Evolutionary conservation across 2,888 invertebrate species (phyloP).

Genomic region (Platerodrilus igneus): DNA sequence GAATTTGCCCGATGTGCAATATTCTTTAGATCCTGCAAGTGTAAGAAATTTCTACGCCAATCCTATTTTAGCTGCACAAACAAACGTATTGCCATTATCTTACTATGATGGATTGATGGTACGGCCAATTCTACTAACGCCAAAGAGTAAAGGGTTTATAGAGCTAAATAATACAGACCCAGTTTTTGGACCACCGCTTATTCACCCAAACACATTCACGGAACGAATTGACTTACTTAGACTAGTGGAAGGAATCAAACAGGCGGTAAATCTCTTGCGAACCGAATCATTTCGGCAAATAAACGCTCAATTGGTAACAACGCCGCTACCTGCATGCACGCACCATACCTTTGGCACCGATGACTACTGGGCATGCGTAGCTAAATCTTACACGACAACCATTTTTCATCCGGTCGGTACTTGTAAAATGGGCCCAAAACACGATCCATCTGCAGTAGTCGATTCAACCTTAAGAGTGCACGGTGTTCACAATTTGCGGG

Average conservation of each 20-base stretch:
- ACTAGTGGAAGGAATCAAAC: constrained; percentile 58
- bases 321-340: constrained; percentile 57
- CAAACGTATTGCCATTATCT: constrained; percentile 53
- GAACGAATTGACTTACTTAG: constrained; percentile 59
- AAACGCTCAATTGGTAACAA: constrained; percentile 54
- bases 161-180: constrained; percentile 66
- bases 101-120: constrained; percentile 61
- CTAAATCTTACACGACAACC: constrained; percentile 63
- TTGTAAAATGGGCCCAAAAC: constrained; percentile 65
- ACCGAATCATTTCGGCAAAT: constrained; percentile 56
- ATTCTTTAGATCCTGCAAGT: constrained; percentile 57
- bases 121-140: constrained; percentile 59
- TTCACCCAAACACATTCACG: constrained; percentile 66
- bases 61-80: constrained; percentile 46
- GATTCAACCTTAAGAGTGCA: constrained; percentile 60
- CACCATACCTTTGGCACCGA: constrained; percentile 56
- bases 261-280: constrained; percentile 55
- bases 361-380: constrained; percentile 63
- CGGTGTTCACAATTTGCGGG: constrained; percentile 59
- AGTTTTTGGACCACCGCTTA: constrained; percentile 63
- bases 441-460: constrained; percentile 61
- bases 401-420: constrained; percentile 68
- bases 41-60: constrained; percentile 56
- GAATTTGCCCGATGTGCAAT: constrained; percentile 62
- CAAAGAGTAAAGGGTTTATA: constrained; percentile 60